Conservation (phyloP, 2,888 invertebrate species). For the Morpho deidamia region DNA sequence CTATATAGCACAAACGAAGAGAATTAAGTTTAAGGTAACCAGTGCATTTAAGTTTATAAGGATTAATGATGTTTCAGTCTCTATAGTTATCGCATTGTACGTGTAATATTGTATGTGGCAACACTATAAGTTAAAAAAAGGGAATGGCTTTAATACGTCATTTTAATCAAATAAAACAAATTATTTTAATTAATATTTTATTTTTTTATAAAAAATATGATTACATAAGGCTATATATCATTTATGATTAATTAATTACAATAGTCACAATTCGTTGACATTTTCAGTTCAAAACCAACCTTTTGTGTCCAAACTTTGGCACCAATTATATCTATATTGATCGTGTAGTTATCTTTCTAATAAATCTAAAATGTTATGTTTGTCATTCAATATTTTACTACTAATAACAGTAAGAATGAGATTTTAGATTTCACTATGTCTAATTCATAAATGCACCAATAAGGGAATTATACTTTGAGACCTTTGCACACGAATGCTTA, state of each 20-base stretch:
- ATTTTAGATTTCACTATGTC: constrained; percentile 10
- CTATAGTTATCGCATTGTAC: too few species aligned
- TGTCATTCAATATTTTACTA: constrained; percentile 4
- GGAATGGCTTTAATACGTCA: too few species aligned
- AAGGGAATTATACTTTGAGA: constrained; percentile 3
- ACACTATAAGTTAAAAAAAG: too few species aligned
- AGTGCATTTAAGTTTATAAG: too few species aligned
- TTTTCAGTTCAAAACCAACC: constrained; percentile 12
- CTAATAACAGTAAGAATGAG: not conserved
- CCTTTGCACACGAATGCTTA: not conserved
- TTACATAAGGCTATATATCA: constrained; percentile 26
- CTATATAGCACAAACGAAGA: too few species aligned
- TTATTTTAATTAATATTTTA: constrained; percentile 13
- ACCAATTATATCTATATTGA: constrained; percentile 46
- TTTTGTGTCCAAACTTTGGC: constrained; percentile 51
- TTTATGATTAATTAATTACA: constrained; percentile 17
- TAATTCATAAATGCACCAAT: constrained; percentile 35
- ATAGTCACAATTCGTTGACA: constrained; percentile 20
- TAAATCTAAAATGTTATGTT: constrained; percentile 4
- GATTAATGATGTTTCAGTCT: too few species aligned
- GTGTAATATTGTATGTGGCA: too few species aligned
- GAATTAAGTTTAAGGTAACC: too few species aligned
- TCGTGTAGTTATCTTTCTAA: constrained; percentile 14
- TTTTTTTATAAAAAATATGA: constrained; percentile 33
- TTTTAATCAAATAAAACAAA: constrained; percentile 1